A percentile compares a stretch with the other conserved stretches of the same genome.
Evolutionary conservation across 2,797 vertebrate genomes (phyloP).

Genomic region (Hyperoplus immaculatus): DNA sequence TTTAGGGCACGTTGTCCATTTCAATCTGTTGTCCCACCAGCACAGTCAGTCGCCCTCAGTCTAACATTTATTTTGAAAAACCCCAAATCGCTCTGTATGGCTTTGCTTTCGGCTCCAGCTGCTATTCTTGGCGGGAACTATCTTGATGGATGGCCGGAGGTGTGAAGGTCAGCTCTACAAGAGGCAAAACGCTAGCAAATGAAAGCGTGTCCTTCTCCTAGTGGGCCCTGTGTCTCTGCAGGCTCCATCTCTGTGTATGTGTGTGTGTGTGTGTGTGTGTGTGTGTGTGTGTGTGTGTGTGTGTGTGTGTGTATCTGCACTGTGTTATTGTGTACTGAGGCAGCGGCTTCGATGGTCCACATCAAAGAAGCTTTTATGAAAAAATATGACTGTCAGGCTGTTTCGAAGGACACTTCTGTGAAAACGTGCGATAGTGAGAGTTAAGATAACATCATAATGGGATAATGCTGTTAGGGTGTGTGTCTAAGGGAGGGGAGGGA

Average conservation of each 20-base stretch:
- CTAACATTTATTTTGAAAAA: slow-evolving; percentile 62
- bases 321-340: slow-evolving; percentile 72
- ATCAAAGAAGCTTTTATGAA: slow-evolving; percentile 72
- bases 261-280: too few relatives aligned
- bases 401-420: slow-evolving; percentile 47
- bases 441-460: slow-evolving; percentile 47
- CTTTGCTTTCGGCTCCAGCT: slow-evolving; percentile 31
- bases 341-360: slow-evolving; percentile 69
- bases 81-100: slow-evolving; percentile 8
- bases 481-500: slow-evolving; percentile 6
- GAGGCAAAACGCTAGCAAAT: slow-evolving; percentile 71
- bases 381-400: slow-evolving; percentile 33
- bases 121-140: slow-evolving; percentile 61
- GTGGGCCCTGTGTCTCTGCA: slow-evolving; percentile 49
- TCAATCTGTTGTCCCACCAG: slow-evolving; percentile 22
- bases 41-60: background rate
- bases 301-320: slow-evolving; percentile 41
- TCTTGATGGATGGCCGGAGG: slow-evolving; percentile 81
- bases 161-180: slow-evolving; percentile 82
- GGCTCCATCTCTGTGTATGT: too few relatives aligned
- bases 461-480: slow-evolving; percentile 17
- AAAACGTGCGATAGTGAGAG: slow-evolving; percentile 40
- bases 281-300: too few relatives aligned
- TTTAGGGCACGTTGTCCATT: background rate
- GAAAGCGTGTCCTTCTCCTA: slow-evolving; percentile 76